A percentile compares a stretch with the other conserved stretches of the same genome.
phyloP scores from a whole-genome alignment of 2,113 vertebrate species.

The Arizona elegans region DNA sequence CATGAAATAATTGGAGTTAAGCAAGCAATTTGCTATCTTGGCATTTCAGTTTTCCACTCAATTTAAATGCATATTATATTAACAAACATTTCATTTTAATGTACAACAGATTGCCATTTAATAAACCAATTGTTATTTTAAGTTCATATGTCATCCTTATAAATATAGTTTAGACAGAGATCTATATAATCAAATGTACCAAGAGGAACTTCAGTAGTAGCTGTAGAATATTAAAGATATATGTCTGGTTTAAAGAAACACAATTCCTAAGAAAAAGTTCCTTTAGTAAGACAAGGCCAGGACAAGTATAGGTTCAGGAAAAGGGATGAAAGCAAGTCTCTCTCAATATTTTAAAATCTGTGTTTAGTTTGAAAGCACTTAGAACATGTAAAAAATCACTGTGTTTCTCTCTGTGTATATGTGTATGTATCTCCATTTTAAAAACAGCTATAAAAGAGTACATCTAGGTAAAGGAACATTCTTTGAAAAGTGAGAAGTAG shows the following conservation, averaged over 20 bases:
- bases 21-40: neutral
- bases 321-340: neutral
- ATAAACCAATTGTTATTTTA: neutral
- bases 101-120: neutral
- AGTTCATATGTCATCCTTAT: neutral
- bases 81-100: neutral
- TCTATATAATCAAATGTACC: neutral
- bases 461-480: slow-evolving; percentile 44
- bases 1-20: neutral
- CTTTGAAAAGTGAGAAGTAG: slow-evolving; percentile 30
- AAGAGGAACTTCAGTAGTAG: neutral
- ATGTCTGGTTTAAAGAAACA: neutral
- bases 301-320: neutral
- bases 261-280: neutral
- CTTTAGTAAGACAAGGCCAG: neutral
- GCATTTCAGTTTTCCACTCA: slow-evolving; percentile 10
- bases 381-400: neutral
- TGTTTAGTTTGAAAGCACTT: neutral
- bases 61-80: slow-evolving; percentile 6
- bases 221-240: neutral
- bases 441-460: neutral
- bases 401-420: neutral
- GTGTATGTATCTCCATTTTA: neutral
- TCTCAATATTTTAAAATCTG: neutral
- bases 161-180: neutral